Percentiles rank a stretch among this genome's conserved stretches.
Evolutionary conservation across 2,888 invertebrate genomes (phyloP).

Genomic region (Mythimna ferrago): DNA sequence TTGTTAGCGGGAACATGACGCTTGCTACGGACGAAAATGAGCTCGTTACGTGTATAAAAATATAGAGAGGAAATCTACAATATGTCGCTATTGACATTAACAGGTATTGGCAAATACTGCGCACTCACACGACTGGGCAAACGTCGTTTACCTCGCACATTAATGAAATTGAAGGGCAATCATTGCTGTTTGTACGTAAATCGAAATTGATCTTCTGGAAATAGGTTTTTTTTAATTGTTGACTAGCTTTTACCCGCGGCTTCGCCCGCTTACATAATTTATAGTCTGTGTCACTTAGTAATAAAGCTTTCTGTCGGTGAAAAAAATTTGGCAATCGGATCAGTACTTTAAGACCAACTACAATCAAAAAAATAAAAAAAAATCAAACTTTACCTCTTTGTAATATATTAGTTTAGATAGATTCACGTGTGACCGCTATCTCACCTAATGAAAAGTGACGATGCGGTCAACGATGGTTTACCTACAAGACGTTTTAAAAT

Average conservation of each 20-base stretch:
- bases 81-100: conserved; percentile 60
- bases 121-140: conserved; percentile 50
- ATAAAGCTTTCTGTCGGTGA: no score
- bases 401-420: no score
- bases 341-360: no score
- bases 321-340: no score
- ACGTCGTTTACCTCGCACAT: conserved; percentile 51
- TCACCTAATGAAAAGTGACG: no score
- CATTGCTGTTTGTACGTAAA: conserved; percentile 35
- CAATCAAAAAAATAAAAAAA: no score
- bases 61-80: conserved; percentile 64
- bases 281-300: no score
- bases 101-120: conserved; percentile 67
- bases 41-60: conserved; percentile 73
- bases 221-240: background rate
- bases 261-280: no score
- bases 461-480: no score
- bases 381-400: no score
- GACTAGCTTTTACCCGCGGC: no score
- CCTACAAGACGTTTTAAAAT: background rate
- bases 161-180: conserved; percentile 33
- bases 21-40: conserved; percentile 69
- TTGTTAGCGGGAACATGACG: conserved; percentile 75
- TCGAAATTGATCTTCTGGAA: conserved; percentile 15
- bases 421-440: no score